Conservation (phyloP, 2,888 invertebrate genomes). For the Anorthoa munda region DNA sequence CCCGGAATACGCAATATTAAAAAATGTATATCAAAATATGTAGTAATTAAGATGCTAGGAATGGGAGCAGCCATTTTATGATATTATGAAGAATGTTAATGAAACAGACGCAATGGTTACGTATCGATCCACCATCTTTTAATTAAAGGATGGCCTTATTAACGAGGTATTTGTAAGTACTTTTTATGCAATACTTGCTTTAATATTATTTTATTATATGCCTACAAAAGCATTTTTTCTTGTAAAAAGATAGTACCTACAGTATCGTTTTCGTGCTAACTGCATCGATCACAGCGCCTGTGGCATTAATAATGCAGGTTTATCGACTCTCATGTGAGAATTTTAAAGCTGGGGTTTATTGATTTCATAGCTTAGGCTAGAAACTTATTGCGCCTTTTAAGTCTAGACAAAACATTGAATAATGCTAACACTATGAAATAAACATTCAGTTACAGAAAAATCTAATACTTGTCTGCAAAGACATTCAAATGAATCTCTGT, state of each 20-base stretch:
- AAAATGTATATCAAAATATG: slow-evolving; percentile 42
- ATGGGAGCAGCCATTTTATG: slow-evolving; percentile 57
- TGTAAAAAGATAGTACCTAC: slow-evolving; percentile 12
- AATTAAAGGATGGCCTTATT: slow-evolving; percentile 56
- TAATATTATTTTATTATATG: not conserved
- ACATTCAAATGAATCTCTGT: too few relatives aligned
- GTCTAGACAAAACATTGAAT: not conserved
- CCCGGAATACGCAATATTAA: slow-evolving; percentile 36
- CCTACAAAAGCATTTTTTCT: slow-evolving; percentile 2
- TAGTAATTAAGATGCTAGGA: slow-evolving; percentile 53
- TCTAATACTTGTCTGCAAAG: too few relatives aligned
- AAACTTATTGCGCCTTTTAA: not conserved
- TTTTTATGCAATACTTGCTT: slow-evolving; percentile 29
- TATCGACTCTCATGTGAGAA: not conserved
- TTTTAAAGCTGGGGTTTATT: slow-evolving; percentile 6
- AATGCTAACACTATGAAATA: not conserved
- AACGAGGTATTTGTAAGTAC: slow-evolving; percentile 33
- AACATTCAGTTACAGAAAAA: too few relatives aligned
- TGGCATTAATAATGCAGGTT: slow-evolving; percentile 6
- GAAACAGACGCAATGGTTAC: slow-evolving; percentile 37
- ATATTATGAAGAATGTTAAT: slow-evolving; percentile 55
- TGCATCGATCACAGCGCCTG: not conserved
- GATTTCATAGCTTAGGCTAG: slow-evolving; percentile 2
- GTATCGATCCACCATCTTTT: slow-evolving; percentile 53
- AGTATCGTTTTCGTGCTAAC: not conserved